Evolutionary conservation across 2,888 invertebrate genomes (phyloP).

Genomic region (Lissonota sp.): DNA sequence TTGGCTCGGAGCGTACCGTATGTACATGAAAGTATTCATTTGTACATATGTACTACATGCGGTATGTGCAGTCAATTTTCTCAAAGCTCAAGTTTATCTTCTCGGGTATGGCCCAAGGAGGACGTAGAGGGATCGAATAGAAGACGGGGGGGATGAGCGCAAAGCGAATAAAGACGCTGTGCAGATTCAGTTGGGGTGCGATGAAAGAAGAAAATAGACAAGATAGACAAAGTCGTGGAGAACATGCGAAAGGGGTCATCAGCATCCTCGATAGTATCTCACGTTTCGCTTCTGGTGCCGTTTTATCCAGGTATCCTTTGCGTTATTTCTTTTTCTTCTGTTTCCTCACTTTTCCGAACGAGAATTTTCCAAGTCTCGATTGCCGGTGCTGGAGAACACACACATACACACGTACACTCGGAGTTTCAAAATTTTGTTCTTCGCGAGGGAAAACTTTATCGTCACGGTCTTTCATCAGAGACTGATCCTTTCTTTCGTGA

Average conservation of each 20-base stretch:
- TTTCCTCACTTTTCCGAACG: neutral
- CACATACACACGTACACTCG: neutral
- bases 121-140: constrained; percentile 1
- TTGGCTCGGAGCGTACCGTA: no score
- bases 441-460: neutral
- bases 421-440: constrained; percentile 20
- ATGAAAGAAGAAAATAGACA: constrained; percentile 3
- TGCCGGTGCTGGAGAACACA: neutral
- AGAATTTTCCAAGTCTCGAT: neutral
- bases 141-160: no score
- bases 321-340: constrained; percentile 15
- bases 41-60: neutral
- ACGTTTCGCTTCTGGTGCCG: constrained; percentile 30
- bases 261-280: constrained; percentile 66
- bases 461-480: constrained; percentile 5
- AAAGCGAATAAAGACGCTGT: constrained; percentile 7
- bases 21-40: neutral
- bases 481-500: neutral
- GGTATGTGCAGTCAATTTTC: neutral
- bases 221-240: constrained; percentile 19
- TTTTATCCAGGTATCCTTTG: neutral
- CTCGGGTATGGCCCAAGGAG: neutral
- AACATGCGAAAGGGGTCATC: constrained; percentile 65
- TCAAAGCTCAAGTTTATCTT: neutral
- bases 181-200: neutral